Evolutionary conservation across 2,113 vertebrate species (phyloP).

Genomic region (Vicugna pacos): DNA sequence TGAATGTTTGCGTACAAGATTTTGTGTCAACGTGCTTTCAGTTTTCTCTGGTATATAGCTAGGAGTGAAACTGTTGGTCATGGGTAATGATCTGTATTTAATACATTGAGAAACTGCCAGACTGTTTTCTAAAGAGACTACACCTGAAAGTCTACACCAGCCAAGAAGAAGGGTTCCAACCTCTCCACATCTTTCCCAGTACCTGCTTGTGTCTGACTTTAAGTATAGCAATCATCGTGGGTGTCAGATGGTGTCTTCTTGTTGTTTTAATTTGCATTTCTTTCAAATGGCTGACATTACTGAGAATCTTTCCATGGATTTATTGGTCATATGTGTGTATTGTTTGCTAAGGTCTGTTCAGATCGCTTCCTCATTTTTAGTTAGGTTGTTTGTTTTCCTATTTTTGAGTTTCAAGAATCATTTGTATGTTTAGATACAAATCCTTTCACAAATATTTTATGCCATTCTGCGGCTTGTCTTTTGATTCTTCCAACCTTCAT

Average conservation of each 20-base stretch:
- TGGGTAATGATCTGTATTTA: not conserved
- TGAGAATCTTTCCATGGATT: not conserved
- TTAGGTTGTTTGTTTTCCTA: not conserved
- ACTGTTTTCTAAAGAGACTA: not conserved
- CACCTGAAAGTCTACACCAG: not conserved
- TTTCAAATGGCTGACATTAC: not conserved
- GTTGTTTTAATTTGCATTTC: not conserved
- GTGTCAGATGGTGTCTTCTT: not conserved
- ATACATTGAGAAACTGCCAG: not conserved
- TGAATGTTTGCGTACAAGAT: not conserved
- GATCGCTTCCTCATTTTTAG: not conserved
- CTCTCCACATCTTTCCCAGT: not conserved
- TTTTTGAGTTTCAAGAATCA: not conserved
- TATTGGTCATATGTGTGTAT: not conserved
- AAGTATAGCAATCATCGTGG: not conserved
- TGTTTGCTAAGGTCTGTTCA: not conserved
- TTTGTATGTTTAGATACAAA: not conserved
- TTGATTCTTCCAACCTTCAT: not conserved
- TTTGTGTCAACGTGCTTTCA: not conserved
- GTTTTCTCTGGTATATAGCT: not conserved
- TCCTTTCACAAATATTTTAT: not conserved
- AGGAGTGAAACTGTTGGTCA: not conserved
- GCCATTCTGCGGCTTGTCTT: not conserved
- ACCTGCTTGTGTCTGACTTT: not conserved
- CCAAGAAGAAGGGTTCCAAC: not conserved